Evolutionary conservation across 2,888 invertebrate genomes (phyloP).

Genomic region (Muschampia plurimacula): DNA sequence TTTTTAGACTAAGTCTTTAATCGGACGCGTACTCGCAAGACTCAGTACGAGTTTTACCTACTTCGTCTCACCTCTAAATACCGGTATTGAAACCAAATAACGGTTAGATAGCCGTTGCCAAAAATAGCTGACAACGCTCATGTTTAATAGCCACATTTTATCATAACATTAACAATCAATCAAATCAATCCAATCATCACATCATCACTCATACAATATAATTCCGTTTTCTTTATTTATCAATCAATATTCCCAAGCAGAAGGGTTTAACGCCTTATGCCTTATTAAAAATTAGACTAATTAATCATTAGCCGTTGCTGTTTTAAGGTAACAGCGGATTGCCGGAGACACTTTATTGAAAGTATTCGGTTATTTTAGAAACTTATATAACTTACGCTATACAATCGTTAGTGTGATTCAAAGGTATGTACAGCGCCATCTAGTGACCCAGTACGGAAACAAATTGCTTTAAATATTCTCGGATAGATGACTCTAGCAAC

Average conservation of each 20-base stretch:
- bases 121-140: too few relatives aligned
- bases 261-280: not conserved
- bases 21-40: too few relatives aligned
- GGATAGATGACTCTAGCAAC: not conserved
- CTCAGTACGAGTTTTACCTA: too few relatives aligned
- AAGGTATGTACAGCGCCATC: not conserved
- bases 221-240: too few relatives aligned
- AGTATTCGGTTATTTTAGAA: not conserved
- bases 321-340: not conserved
- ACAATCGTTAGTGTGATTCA: not conserved
- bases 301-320: not conserved
- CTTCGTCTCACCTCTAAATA: too few relatives aligned
- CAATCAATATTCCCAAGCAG: not conserved
- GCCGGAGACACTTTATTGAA: not conserved
- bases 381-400: not conserved
- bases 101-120: too few relatives aligned
- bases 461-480: not conserved
- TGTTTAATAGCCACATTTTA: too few relatives aligned
- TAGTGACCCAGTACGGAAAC: not conserved
- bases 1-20: too few relatives aligned
- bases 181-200: too few relatives aligned
- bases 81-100: too few relatives aligned
- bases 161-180: too few relatives aligned
- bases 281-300: not conserved
- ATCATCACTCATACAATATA: too few relatives aligned